Conservation (phyloP, 2,888 invertebrate species). For the Coecobrya sp. region DNA sequence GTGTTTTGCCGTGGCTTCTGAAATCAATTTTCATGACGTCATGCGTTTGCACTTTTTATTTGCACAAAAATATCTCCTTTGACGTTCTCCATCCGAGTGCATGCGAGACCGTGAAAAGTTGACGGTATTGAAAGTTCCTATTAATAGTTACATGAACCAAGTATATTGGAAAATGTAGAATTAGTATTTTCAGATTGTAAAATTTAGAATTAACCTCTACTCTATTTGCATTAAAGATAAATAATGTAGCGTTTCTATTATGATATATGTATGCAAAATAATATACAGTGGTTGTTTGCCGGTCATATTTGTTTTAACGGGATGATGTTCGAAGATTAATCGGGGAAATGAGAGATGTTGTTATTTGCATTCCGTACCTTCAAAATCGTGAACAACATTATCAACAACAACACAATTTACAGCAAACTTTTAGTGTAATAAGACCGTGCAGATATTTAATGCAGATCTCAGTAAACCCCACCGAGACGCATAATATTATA, state of each 20-base stretch:
- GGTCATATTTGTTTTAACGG: neutral
- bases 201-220: neutral
- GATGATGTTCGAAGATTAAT: conserved; percentile 8
- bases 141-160: neutral
- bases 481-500: no score
- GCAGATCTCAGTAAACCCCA: no score
- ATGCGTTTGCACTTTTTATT: neutral
- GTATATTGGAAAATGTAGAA: neutral
- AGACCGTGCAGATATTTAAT: no score
- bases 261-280: no score
- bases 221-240: neutral
- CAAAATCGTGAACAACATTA: neutral
- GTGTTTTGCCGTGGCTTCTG: neutral
- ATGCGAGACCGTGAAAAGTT: neutral
- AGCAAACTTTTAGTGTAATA: neutral
- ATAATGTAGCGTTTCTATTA: no score
- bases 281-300: no score
- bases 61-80: neutral
- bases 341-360: neutral
- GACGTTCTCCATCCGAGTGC: neutral
- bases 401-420: neutral
- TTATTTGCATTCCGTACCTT: conserved; percentile 46
- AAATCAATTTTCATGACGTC: neutral
- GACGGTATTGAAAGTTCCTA: conserved; percentile 72
- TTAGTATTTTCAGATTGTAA: neutral